Conservation (phyloP, 2,888 invertebrate genomes). For the Nephrotoma appendiculata region DNA sequence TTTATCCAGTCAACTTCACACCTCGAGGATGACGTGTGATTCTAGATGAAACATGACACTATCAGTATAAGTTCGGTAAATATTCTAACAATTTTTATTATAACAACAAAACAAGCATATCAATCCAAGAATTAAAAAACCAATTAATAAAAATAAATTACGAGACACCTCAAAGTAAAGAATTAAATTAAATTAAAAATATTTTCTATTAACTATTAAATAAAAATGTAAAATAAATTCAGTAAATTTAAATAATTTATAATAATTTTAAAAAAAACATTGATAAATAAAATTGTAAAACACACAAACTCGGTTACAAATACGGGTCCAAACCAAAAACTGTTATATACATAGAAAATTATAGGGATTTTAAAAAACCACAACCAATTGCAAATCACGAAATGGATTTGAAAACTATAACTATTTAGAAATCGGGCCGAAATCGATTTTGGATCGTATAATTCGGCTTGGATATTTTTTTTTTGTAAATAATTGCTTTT, state of each 20-base stretch:
- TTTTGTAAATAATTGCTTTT: neutral
- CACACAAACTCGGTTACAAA: neutral
- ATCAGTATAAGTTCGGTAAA: neutral
- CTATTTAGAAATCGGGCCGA: neutral
- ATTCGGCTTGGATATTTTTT: neutral
- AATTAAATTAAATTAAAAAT: neutral
- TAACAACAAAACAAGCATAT: neutral
- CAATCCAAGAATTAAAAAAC: neutral
- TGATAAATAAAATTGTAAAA: neutral
- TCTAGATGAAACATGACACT: neutral
- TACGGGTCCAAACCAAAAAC: neutral
- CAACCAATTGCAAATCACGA: neutral
- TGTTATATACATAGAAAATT: neutral
- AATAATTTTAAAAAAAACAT: neutral
- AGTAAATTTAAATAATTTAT: neutral
- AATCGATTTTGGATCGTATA: neutral
- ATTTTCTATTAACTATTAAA: neutral
- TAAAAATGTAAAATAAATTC: neutral
- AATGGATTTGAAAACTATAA: neutral
- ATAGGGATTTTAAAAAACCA: neutral
- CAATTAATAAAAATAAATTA: neutral
- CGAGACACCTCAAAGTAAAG: neutral
- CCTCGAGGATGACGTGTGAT: conserved; percentile 3
- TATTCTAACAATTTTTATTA: neutral
- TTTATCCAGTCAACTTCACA: neutral